A percentile compares a stretch with the other conserved stretches of the same genome.
phyloP scores from a whole-genome alignment of 2,888 invertebrate genomes.

The Coenonympha arcania region DNA sequence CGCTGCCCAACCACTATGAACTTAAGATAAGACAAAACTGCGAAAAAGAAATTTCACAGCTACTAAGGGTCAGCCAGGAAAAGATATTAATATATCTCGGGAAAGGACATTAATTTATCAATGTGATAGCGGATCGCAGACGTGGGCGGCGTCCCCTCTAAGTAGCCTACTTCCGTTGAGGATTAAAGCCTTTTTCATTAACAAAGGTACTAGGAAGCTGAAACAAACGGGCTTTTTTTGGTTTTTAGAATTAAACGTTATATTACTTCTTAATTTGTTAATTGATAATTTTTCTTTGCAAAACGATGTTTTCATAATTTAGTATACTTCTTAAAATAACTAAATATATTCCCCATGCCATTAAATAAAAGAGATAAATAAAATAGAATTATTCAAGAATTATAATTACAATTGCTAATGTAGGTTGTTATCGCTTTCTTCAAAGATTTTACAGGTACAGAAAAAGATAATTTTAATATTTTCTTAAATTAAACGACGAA shows the following conservation, averaged over 20 bases:
- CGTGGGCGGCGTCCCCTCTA: not conserved
- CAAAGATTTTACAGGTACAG: too few species aligned
- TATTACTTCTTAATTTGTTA: not conserved
- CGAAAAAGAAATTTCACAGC: constrained; percentile 4
- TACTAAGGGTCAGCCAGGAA: constrained; percentile 2
- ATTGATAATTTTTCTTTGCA: not conserved
- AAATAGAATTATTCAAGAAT: too few species aligned
- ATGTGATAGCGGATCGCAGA: constrained; percentile 5
- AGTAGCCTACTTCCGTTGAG: not conserved
- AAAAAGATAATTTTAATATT: too few species aligned
- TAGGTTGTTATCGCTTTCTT: too few species aligned
- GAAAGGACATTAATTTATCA: constrained; percentile 12
- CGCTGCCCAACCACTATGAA: constrained; percentile 6
- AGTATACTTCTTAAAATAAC: too few species aligned
- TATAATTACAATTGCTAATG: too few species aligned
- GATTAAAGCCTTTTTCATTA: constrained; percentile 1
- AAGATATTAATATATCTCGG: constrained; percentile 10
- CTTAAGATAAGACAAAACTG: constrained; percentile 7
- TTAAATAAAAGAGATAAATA: too few species aligned
- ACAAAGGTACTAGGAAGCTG: not conserved
- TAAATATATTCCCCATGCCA: too few species aligned
- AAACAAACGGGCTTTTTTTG: not conserved
- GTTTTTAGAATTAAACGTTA: not conserved
- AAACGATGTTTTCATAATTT: too few species aligned
- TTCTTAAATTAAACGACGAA: too few species aligned